phyloP scores from a whole-genome alignment of 2,888 invertebrate genomes.

The Chloroclystis v-ata region DNA sequence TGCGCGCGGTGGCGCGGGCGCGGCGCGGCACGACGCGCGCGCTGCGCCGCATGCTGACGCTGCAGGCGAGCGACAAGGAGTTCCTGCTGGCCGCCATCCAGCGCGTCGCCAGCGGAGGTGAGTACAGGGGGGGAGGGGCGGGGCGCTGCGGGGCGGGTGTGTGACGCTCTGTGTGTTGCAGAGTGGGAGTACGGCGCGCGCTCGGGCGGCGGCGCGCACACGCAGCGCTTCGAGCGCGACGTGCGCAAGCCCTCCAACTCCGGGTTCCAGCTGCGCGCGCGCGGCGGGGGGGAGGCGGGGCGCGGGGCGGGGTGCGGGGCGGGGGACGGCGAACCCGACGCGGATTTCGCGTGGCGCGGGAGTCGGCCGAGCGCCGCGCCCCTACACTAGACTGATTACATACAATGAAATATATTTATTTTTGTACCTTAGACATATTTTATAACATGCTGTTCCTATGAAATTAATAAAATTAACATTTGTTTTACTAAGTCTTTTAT shows the following conservation, averaged over 20 bases:
- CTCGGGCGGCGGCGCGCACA: constrained; percentile 48
- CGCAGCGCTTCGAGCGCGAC: constrained; percentile 67
- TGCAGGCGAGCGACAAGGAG: constrained; percentile 84
- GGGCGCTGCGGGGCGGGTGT: neutral
- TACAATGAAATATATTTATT: too few relatives aligned
- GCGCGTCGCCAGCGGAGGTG: constrained; percentile 79
- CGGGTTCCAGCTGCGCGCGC: constrained; percentile 57
- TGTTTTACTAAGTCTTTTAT: too few relatives aligned
- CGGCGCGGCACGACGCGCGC: constrained; percentile 79
- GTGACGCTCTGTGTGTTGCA: constrained; percentile 28
- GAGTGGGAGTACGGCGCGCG: constrained; percentile 73
- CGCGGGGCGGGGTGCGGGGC: neutral
- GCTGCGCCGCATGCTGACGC: constrained; percentile 80
- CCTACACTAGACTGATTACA: too few relatives aligned
- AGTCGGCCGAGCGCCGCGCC: constrained; percentile 32
- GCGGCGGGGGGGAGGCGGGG: constrained; percentile 34
- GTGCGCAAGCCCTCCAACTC: constrained; percentile 70
- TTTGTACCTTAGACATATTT: too few relatives aligned
- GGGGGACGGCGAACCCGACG: constrained; percentile 64
- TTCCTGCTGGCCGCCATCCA: constrained; percentile 81
- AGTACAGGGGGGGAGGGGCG: neutral
- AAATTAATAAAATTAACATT: too few relatives aligned
- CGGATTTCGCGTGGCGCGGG: constrained; percentile 70
- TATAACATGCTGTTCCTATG: too few relatives aligned
- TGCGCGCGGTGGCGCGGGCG: constrained; percentile 79